Evolutionary conservation across 2,888 invertebrate species (phyloP).

Genomic region (Cactoblastis cactorum): DNA sequence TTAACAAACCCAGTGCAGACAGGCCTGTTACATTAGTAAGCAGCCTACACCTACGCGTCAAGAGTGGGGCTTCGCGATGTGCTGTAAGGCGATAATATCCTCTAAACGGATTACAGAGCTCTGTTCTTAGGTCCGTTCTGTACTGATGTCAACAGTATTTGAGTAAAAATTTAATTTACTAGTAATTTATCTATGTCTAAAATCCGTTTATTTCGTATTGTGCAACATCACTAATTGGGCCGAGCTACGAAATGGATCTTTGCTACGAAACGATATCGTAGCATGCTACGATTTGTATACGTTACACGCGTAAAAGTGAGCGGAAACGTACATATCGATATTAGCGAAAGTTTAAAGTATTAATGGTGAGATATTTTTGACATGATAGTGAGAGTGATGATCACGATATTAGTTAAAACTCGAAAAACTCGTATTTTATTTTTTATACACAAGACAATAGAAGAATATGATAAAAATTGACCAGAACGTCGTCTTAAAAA

Average conservation of each 20-base stretch:
- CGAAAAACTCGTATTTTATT: too few relatives aligned
- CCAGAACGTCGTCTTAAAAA: too few relatives aligned
- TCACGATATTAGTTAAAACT: too few relatives aligned
- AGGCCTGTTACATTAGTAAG: conserved; percentile 47
- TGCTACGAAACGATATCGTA: not conserved
- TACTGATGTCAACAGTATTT: not conserved
- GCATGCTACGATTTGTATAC: not conserved
- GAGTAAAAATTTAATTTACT: not conserved
- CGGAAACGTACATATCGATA: too few relatives aligned
- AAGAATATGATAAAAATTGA: too few relatives aligned
- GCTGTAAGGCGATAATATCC: conserved; percentile 58
- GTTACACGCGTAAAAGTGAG: too few relatives aligned
- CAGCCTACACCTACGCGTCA: conserved; percentile 39
- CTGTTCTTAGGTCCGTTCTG: not conserved
- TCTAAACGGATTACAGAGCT: conserved; percentile 58
- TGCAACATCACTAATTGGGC: not conserved
- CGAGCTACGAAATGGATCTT: not conserved
- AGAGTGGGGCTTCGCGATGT: conserved; percentile 50
- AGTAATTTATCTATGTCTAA: not conserved
- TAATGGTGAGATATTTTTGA: too few relatives aligned
- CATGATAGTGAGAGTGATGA: too few relatives aligned
- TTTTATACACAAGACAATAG: too few relatives aligned
- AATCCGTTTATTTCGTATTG: too few relatives aligned
- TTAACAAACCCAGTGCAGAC: conserved; percentile 19
- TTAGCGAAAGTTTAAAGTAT: too few relatives aligned